Evolutionary conservation across 1,140 invertebrate genomes (phyloP), one percentile per base, ranked within the genome.

Genomic region (Trachymyrmex septentrionalis): DNA sequence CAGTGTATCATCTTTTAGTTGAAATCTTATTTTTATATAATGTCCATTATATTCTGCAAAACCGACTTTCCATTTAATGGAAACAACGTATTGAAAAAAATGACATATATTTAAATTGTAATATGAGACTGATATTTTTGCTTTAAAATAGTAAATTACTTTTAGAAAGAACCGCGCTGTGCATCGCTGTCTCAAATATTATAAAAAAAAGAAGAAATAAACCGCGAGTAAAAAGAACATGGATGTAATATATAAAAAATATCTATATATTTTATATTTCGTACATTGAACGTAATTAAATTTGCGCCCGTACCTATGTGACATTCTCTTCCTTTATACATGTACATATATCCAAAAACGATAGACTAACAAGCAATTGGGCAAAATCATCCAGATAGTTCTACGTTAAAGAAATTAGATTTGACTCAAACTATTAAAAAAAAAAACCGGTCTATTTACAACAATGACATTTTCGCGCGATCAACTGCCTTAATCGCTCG

Each of bases 401-500:
- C 2, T n/a, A 7, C 16, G 10, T 24, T 10, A 44, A 27, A 16
- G 14, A 44, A 55, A 72, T 72, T 10, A 30, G 30, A 10, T 57
- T 19, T 2, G 21, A 73, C 19, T 61, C 19, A 12, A 48, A 73
- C 10, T 14, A 24, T 34, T 84, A 7, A 3, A 73, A 61, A 34
- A 30, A 38, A 61, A 34, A 30, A 38, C 24, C 24, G 14, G 38
- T 16, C 27, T 50, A 44, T 61, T 75, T 16, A 53, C 34, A 59
- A 14, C 66, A 48, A 73, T 27, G 67, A 84, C 38, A 48, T 73
- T 75, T 61, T 73, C 14, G 24, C 69, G 55, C 55, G n/a, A 82
- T 82, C 67, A 59, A 59, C 27, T 57, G 27, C 69, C 38, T 75
- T 84, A 84, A 84, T 84, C 80, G 69, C 14, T 24, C 44, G 55